These are phyloP conservation scores for Scaptomyza caliginosa DNA, from an alignment of 2,888 invertebrate genomes.

Conservation along the genomic window DNA sequence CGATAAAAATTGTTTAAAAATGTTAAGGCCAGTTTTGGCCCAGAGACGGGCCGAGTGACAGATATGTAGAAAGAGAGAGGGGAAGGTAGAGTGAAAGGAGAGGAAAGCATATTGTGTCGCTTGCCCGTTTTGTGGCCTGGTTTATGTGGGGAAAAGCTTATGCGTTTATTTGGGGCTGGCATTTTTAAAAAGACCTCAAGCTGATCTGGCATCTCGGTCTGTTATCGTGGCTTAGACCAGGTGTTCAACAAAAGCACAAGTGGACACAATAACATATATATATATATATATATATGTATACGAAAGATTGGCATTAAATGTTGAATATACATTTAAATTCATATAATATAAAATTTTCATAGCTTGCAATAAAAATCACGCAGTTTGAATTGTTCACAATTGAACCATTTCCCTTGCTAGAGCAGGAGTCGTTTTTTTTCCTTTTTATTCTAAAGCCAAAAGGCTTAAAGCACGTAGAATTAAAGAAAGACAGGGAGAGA, in stretches of 20 bases:
- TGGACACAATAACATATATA: slow-evolving; percentile 17
- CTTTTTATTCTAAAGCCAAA: slow-evolving; percentile 14
- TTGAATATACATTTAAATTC: slow-evolving; percentile 40
- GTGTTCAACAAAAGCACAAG: background rate
- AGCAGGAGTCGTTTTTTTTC: slow-evolving; percentile 41
- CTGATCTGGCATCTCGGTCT: slow-evolving; percentile 17
- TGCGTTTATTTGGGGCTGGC: slow-evolving; percentile 10
- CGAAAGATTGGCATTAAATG: background rate
- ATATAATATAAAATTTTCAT: slow-evolving; percentile 16
- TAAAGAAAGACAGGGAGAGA: background rate
- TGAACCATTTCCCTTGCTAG: slow-evolving; percentile 15
- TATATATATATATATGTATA: slow-evolving; percentile 9
- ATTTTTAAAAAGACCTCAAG: slow-evolving; percentile 12
- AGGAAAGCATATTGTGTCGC: slow-evolving; percentile 65
- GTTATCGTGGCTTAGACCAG: slow-evolving; percentile 33
- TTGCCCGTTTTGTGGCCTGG: slow-evolving; percentile 73
- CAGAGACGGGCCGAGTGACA: slow-evolving; percentile 13
- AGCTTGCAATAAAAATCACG: slow-evolving; percentile 7
- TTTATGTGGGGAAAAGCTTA: background rate
- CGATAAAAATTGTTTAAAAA: slow-evolving; percentile 69
- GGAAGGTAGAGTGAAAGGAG: background rate
- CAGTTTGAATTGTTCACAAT: background rate
- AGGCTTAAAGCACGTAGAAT: slow-evolving; percentile 6
- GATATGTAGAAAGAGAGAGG: background rate
- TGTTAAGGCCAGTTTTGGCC: slow-evolving; percentile 54